These are phyloP conservation scores for Falcaria lacertinaria DNA, from an alignment of 2,888 invertebrate genomes.

Conservation along the genomic window DNA sequence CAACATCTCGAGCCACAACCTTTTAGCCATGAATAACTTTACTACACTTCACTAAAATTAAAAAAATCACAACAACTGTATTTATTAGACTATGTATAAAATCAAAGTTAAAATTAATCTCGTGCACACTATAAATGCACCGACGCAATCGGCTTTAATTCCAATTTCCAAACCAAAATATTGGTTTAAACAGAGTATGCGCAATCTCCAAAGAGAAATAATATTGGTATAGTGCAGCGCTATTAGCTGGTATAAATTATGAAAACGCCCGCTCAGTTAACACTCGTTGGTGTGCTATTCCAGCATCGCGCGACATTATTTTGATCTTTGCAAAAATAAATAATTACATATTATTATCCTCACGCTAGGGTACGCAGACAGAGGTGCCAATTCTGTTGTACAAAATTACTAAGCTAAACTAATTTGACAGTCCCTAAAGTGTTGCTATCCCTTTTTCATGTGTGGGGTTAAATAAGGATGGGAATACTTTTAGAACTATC, in stretches of 20 bases:
- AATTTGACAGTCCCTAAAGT: no score
- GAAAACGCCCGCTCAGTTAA: constrained; percentile 7
- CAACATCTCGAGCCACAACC: no score
- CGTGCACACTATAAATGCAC: constrained; percentile 18
- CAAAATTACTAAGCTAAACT: no score
- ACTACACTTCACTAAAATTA: no score
- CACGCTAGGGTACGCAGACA: no score
- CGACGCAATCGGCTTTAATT: not conserved
- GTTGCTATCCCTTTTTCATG: no score
- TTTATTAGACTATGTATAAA: constrained; percentile 1
- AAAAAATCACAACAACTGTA: no score
- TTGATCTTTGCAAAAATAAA: not conserved
- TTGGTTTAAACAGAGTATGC: not conserved
- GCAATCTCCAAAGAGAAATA: not conserved
- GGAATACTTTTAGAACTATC: no score
- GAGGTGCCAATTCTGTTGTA: no score
- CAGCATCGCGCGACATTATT: not conserved
- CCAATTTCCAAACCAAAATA: not conserved
- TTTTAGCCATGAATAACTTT: no score
- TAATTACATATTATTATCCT: no score
- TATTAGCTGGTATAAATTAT: constrained; percentile 27
- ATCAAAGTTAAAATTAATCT: constrained; percentile 11
- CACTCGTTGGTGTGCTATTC: not conserved
- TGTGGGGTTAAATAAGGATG: no score
- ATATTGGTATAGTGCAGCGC: constrained; percentile 3